Percentiles rank a stretch among this genome's conserved stretches.
Evolutionary conservation across 2,113 vertebrate genomes (phyloP).

Genomic region (Pterocles gutturalis): DNA sequence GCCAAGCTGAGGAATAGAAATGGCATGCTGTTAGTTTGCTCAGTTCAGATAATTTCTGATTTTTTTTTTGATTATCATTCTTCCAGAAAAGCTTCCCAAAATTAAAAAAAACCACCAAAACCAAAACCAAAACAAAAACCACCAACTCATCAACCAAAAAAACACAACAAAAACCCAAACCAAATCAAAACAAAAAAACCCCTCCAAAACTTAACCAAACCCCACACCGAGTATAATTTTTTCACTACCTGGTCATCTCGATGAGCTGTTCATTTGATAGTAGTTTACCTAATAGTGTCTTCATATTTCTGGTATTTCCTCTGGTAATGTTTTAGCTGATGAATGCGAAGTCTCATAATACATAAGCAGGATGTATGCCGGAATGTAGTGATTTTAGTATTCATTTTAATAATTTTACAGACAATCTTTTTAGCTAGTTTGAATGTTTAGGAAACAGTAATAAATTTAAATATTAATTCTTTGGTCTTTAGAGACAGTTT

Average conservation of each 20-base stretch:
- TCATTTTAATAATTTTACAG: not conserved
- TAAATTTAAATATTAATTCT: not conserved
- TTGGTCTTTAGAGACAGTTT: not conserved
- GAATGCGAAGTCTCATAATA: not conserved
- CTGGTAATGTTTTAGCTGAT: not conserved
- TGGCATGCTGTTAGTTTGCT: not conserved
- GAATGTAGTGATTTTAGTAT: not conserved
- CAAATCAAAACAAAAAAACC: not conserved
- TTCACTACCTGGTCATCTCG: not conserved
- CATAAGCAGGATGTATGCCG: not conserved
- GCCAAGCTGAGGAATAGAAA: not conserved
- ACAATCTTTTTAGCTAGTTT: not conserved
- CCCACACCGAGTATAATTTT: not conserved
- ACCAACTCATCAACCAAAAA: too few relatives aligned
- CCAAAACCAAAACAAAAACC: too few relatives aligned
- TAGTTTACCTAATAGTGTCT: not conserved
- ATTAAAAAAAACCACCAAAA: not conserved
- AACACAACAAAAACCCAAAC: not conserved
- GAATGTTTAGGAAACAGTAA: not conserved
- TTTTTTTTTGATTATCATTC: not conserved
- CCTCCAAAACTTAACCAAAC: too few relatives aligned
- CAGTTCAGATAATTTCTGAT: not conserved
- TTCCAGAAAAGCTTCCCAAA: not conserved
- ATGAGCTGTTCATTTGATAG: not conserved
- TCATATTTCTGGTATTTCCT: not conserved